phyloP scores from a whole-genome alignment of 2,888 invertebrate genomes.

The Crepidodera aurea region DNA sequence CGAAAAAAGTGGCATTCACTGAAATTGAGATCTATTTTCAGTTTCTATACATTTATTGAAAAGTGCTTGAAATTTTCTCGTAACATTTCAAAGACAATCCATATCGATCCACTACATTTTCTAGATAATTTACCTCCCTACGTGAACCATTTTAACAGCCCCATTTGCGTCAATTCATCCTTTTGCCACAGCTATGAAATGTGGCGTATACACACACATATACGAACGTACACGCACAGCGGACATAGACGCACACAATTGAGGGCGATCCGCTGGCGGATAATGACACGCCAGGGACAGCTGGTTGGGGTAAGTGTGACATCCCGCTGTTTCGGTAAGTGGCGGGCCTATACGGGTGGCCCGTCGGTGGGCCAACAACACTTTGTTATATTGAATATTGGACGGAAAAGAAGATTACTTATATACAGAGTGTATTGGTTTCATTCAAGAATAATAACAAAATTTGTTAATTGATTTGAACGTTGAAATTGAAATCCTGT shows the following conservation, averaged over 20 bases:
- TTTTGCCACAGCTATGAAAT: conserved; percentile 5
- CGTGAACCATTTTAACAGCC: conserved; percentile 4
- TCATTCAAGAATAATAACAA: too few relatives aligned
- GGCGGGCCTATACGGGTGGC: conserved; percentile 34
- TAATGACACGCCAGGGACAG: conserved; percentile 38
- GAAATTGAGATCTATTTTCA: too few relatives aligned
- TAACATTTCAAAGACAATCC: background rate
- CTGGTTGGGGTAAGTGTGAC: conserved; percentile 43
- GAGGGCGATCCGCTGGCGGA: conserved; percentile 11
- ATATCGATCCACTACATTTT: background rate
- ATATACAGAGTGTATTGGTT: too few relatives aligned
- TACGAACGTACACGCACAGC: conserved; percentile 9
- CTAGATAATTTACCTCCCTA: conserved; percentile 13
- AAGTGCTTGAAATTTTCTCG: too few relatives aligned
- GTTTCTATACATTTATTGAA: too few relatives aligned
- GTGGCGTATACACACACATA: conserved; percentile 2
- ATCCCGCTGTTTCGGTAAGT: conserved; percentile 39
- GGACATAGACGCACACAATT: conserved; percentile 3
- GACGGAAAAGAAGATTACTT: too few relatives aligned
- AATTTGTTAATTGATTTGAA: too few relatives aligned
- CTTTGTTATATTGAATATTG: too few relatives aligned
- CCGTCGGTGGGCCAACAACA: background rate
- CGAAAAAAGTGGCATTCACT: too few relatives aligned
- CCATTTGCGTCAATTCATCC: conserved; percentile 11
- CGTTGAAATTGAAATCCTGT: too few relatives aligned